Base-by-base conservation (phyloP, 2,113 vertebrate species). In the Tenebrosternarchus preto region DNA sequence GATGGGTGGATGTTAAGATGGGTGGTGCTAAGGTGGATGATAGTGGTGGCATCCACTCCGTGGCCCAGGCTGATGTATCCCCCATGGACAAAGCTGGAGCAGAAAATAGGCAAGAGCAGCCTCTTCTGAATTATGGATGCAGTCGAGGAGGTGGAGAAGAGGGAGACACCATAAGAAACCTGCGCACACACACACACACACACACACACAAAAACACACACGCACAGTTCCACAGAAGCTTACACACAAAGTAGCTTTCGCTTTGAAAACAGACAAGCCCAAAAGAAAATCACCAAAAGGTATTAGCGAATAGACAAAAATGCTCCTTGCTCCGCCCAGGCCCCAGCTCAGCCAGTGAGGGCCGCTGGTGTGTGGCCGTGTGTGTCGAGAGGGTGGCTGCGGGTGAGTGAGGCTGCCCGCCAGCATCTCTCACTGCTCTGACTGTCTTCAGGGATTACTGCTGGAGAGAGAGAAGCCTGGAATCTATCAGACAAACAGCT, bases 301-400 rank as follows among this genome's bases (percentile, higher is more conserved):
- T 80, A 73, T 80, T 80, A 73, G 70, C 56, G 78, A 55, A 74
- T 29, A 80, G 70, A 73, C 70, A 73, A 50, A 56, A 46, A 9
- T 46, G 19, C 70, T n/a, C n/a, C 36, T 25, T 25, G 15, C 15
- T 43, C 12, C 66, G 12, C 57, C 22, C 24, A n/a, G n/a, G 25
- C 55, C 20, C 6, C 22, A n/a, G 50, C 19, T 5, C 36, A 64
- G 36, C 43, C 59, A 29, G 36, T 11, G 39, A 46, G 74, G 56
- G 67, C 59, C 55, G 74, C 63, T 59, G 66, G 61, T 46, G 60
- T 67, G 75, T 75, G 80, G 76, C 59, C 76, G 82, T 73, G 80
- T 55, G 66, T 85, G 71, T 77, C 83, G 67, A 80, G 84, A 80
- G 78, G 43, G 77, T 63, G 84, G 63, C 66, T 85, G 55, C 73